These are phyloP conservation scores for Nymphalis c-album DNA, from an alignment of 2,888 invertebrate species.

Conservation along the genomic window DNA sequence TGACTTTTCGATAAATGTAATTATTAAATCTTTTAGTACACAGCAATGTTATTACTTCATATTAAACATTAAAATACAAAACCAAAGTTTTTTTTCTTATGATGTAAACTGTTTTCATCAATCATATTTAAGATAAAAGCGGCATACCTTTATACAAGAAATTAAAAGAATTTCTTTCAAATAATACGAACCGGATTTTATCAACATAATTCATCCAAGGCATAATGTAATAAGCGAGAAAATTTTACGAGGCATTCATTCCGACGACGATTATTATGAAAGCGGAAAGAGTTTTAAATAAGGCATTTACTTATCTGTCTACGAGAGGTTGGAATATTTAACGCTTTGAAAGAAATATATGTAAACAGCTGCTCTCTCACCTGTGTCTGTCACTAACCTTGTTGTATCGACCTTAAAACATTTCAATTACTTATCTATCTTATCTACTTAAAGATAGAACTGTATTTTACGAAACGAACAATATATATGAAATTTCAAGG, in stretches of 20 bases:
- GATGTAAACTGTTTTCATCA: conserved; percentile 41
- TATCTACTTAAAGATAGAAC: background rate
- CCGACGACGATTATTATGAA: conserved; percentile 41
- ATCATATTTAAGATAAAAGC: conserved; percentile 36
- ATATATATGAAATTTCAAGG: too few relatives aligned
- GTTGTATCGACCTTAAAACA: conserved; percentile 20
- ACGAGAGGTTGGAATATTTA: conserved; percentile 22
- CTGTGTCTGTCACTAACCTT: conserved; percentile 23
- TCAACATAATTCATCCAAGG: conserved; percentile 40
- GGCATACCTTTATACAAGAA: conserved; percentile 32
- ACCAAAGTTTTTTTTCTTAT: conserved; percentile 35
- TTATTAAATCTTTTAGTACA: too few relatives aligned
- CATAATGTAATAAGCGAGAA: conserved; percentile 47
- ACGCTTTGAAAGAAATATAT: conserved; percentile 25
- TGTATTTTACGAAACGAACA: too few relatives aligned
- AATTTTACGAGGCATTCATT: conserved; percentile 58
- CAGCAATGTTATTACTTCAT: conserved; percentile 22
- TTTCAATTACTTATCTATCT: conserved; percentile 14
- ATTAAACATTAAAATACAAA: conserved; percentile 35
- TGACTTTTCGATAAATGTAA: too few relatives aligned
- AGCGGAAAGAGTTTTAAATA: conserved; percentile 30
- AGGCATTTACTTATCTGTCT: conserved; percentile 26
- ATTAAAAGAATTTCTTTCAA: conserved; percentile 40
- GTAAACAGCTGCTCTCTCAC: conserved; percentile 28
- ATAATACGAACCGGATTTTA: conserved; percentile 38